Evolutionary conservation across 2,888 invertebrate species (phyloP).

Genomic region (Chloroclysta siterata): DNA sequence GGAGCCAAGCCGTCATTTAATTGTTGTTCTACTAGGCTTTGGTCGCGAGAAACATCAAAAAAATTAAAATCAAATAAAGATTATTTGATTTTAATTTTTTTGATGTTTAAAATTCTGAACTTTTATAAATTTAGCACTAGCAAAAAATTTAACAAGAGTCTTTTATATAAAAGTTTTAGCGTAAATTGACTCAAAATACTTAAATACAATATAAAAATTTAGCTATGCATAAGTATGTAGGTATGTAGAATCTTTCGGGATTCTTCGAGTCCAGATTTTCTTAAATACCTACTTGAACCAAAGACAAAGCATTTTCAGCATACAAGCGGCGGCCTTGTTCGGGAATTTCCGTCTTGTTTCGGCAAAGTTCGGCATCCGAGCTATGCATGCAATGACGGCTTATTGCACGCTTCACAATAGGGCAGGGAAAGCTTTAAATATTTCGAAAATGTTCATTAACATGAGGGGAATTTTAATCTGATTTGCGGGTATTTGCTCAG

Average conservation of each 20-base stretch:
- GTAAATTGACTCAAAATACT: too few relatives aligned
- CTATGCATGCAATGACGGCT: slow-evolving; percentile 40
- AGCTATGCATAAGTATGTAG: background rate
- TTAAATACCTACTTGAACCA: slow-evolving; percentile 12
- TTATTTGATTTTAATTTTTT: too few relatives aligned
- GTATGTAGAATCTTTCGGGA: background rate
- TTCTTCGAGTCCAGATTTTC: slow-evolving; percentile 5
- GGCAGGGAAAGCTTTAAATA: slow-evolving; percentile 8
- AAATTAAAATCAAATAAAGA: too few relatives aligned
- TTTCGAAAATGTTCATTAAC: slow-evolving; percentile 21
- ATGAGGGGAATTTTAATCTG: slow-evolving; percentile 3
- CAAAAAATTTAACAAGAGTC: too few relatives aligned
- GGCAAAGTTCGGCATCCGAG: slow-evolving; percentile 34
- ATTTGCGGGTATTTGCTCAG: background rate
- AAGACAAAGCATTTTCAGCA: slow-evolving; percentile 36
- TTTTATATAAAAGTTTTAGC: too few relatives aligned
- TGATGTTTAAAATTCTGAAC: too few relatives aligned
- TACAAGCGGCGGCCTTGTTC: slow-evolving; percentile 19
- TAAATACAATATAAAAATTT: too few relatives aligned
- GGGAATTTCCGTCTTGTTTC: slow-evolving; percentile 34
- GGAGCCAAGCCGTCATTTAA: too few relatives aligned
- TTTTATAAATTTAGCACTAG: too few relatives aligned
- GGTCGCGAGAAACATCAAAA: too few relatives aligned
- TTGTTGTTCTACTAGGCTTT: too few relatives aligned
- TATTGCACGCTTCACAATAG: slow-evolving; percentile 30